Conservation (phyloP, 2,888 invertebrate genomes). For the Fragum fragum region DNA sequence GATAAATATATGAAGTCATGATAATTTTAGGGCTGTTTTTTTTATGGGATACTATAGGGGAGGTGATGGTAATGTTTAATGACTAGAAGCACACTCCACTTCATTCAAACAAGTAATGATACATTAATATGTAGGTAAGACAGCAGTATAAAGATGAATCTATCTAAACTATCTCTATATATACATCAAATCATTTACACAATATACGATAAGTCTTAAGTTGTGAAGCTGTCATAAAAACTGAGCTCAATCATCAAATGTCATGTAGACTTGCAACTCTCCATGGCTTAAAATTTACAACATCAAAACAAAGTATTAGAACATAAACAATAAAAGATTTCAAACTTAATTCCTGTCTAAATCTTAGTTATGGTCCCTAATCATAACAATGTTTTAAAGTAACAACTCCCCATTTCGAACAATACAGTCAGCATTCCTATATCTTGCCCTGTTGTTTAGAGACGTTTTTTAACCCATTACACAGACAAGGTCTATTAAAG, state of each 20-base stretch:
- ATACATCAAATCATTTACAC: neutral
- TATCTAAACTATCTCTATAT: neutral
- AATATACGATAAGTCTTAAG: neutral
- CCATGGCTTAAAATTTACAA: neutral
- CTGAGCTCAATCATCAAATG: too few relatives aligned
- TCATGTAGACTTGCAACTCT: too few relatives aligned
- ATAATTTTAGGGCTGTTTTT: too few relatives aligned
- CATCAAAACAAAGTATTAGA: neutral
- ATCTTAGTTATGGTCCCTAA: neutral
- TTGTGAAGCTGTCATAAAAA: too few relatives aligned
- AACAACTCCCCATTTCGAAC: too few relatives aligned
- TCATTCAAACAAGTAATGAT: too few relatives aligned
- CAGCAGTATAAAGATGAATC: slow-evolving; percentile 4
- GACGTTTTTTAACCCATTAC: too few relatives aligned
- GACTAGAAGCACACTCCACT: neutral
- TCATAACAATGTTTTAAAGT: neutral
- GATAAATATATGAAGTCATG: too few relatives aligned
- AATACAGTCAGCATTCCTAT: too few relatives aligned
- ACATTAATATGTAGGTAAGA: neutral
- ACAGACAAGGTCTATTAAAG: too few relatives aligned
- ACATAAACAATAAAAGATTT: slow-evolving; percentile 3
- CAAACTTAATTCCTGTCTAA: slow-evolving; percentile 6
- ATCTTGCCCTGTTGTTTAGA: too few relatives aligned
- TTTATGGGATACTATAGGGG: neutral
- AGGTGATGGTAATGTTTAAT: neutral